Evolutionary conservation across 2,797 vertebrate genomes (phyloP).

Genomic region (Hypotaenidia philippensis): DNA sequence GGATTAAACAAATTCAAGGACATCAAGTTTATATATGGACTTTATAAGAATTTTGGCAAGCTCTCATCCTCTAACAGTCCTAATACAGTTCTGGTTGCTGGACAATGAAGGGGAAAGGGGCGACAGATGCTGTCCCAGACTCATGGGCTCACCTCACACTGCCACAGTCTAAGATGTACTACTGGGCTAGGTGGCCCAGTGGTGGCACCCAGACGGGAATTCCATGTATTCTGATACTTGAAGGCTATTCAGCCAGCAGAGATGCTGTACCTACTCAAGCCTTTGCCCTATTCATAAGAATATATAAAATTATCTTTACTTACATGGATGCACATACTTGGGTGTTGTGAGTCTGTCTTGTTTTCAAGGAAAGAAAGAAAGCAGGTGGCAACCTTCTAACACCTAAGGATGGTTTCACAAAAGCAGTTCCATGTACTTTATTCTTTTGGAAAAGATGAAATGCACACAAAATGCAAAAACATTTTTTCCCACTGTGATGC

Average conservation of each 20-base stretch:
- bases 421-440: neutral
- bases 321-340: neutral
- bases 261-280: neutral
- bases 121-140: neutral
- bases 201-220: neutral
- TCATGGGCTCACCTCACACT: neutral
- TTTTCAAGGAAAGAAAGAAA: neutral
- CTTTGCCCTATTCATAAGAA: conserved; percentile 11
- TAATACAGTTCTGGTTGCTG: neutral
- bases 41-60: neutral
- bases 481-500: neutral
- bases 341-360: neutral
- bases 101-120: neutral
- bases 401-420: neutral
- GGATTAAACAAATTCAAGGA: neutral
- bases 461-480: neutral
- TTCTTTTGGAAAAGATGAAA: neutral
- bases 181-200: neutral
- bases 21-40: neutral
- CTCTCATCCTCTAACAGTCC: neutral
- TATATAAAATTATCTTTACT: neutral
- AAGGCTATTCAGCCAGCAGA: neutral
- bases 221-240: neutral
- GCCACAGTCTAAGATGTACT: neutral
- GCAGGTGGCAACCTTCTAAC: neutral